These are phyloP conservation scores for Drosophila pseudoobscura DNA, from an alignment of 1,140 invertebrate species.

Conservation along the genomic window DNA sequence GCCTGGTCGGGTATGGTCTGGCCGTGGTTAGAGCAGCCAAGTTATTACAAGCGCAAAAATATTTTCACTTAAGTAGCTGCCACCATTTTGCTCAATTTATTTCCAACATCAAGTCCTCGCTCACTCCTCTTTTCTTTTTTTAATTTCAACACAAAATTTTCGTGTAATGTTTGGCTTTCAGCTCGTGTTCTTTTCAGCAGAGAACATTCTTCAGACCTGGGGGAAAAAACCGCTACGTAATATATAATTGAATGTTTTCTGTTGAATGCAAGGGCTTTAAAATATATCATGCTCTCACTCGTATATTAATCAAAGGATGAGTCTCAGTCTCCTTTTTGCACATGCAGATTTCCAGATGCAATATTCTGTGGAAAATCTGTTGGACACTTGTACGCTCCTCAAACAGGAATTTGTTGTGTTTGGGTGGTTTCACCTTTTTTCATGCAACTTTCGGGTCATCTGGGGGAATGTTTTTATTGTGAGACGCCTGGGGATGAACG, in stretches of 20 bases:
- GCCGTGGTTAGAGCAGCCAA: conserved; percentile 65
- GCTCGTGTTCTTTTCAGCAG: conserved; percentile 47
- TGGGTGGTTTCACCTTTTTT: conserved; percentile 16
- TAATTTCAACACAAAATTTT: conserved; percentile 64
- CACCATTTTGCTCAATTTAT: conserved; percentile 79
- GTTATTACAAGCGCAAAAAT: conserved; percentile 79
- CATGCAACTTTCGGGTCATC: conserved; percentile 39
- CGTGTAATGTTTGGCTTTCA: conserved; percentile 52
- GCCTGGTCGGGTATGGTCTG: not conserved
- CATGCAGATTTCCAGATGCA: conserved; percentile 24
- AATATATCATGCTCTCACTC: conserved; percentile 19
- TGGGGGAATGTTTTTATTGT: conserved; percentile 27
- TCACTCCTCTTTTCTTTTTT: conserved; percentile 36
- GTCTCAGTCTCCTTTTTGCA: conserved; percentile 5
- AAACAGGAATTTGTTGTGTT: conserved; percentile 34
- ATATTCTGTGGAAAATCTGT: conserved; percentile 46
- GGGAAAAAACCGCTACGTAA: conserved; percentile 36
- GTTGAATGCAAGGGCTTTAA: conserved; percentile 15
- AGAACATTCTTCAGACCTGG: conserved; percentile 19
- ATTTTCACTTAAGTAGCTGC: conserved; percentile 80
- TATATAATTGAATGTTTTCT: conserved; percentile 52
- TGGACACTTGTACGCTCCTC: conserved; percentile 38
- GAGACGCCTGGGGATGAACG: conserved; percentile 24
- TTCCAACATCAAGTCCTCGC: conserved; percentile 60
- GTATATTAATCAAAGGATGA: conserved; percentile 12